phyloP scores from a whole-genome alignment of 1,140 invertebrate genomes.

The Cydia splendana region DNA sequence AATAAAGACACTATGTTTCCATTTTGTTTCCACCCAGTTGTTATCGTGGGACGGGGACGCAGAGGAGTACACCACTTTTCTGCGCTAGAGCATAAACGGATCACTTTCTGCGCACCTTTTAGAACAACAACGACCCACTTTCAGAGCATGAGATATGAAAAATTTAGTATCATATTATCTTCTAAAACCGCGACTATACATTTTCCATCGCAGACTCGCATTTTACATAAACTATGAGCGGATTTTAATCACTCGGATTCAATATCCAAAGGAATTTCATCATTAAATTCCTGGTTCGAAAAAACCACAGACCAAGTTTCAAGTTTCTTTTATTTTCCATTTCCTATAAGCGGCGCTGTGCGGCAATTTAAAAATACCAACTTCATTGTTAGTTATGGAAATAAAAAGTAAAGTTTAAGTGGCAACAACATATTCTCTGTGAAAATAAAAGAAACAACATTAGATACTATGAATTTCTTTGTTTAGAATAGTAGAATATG shows the following conservation, averaged over 20 bases:
- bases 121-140: too few relatives aligned
- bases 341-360: conserved; percentile 10
- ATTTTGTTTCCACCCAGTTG: too few relatives aligned
- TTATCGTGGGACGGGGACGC: too few relatives aligned
- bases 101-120: too few relatives aligned
- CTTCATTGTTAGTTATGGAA: conserved; percentile 3
- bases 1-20: too few relatives aligned
- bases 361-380: conserved; percentile 25
- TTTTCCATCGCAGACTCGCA: not conserved
- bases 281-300: conserved; percentile 13
- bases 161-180: not conserved
- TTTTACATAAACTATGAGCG: conserved; percentile 13
- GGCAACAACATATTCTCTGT: not conserved
- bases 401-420: conserved; percentile 22
- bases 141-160: too few relatives aligned
- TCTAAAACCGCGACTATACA: not conserved
- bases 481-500: not conserved
- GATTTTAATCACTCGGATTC: conserved; percentile 20
- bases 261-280: conserved; percentile 31
- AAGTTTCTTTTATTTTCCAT: conserved; percentile 18
- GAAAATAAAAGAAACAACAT: not conserved
- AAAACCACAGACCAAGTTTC: conserved; percentile 32
- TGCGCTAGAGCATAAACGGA: too few relatives aligned
- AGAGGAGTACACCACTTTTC: too few relatives aligned
- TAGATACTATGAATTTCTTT: not conserved